These are phyloP conservation scores for Spodoptera litura DNA, from an alignment of 1,140 invertebrate species.

Conservation along the genomic window DNA sequence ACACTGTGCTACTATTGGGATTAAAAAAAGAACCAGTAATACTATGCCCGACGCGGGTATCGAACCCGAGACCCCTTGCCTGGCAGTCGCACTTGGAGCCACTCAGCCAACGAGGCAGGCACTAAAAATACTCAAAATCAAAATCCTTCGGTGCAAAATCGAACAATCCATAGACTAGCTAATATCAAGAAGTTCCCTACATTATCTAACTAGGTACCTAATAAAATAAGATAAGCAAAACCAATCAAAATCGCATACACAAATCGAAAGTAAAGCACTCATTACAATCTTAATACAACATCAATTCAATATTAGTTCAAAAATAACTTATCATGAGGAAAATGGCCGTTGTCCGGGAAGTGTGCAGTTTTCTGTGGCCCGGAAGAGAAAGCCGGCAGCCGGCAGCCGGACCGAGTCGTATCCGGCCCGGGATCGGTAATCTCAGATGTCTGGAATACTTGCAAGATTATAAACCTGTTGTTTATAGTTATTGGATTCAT, in stretches of 20 bases:
- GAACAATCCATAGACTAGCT: too few species aligned
- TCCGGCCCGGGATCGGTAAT: constrained; percentile 31
- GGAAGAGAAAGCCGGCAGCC: constrained; percentile 44
- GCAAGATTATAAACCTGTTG: constrained; percentile 26
- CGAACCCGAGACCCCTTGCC: too few species aligned
- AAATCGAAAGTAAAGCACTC: constrained; percentile 18
- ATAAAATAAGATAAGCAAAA: background rate
- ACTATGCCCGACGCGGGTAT: too few species aligned
- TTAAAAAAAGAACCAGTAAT: too few species aligned
- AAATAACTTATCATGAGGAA: constrained; percentile 28
- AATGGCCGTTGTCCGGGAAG: constrained; percentile 43
- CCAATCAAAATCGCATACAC: background rate
- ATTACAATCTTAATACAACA: background rate
- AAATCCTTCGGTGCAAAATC: too few species aligned
- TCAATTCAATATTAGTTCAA: constrained; percentile 27
- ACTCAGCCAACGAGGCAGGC: too few species aligned
- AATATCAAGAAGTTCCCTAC: too few species aligned
- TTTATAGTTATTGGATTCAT: constrained; percentile 8
- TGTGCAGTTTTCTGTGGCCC: constrained; percentile 36
- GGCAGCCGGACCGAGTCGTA: background rate
- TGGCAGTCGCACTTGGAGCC: too few species aligned
- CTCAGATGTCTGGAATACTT: constrained; percentile 27
- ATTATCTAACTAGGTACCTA: too few species aligned
- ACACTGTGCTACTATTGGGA: too few species aligned
- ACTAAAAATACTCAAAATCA: too few species aligned